Evolutionary conservation across 1,140 invertebrate genomes (phyloP).

Genomic region (Drosophila jambulina): DNA sequence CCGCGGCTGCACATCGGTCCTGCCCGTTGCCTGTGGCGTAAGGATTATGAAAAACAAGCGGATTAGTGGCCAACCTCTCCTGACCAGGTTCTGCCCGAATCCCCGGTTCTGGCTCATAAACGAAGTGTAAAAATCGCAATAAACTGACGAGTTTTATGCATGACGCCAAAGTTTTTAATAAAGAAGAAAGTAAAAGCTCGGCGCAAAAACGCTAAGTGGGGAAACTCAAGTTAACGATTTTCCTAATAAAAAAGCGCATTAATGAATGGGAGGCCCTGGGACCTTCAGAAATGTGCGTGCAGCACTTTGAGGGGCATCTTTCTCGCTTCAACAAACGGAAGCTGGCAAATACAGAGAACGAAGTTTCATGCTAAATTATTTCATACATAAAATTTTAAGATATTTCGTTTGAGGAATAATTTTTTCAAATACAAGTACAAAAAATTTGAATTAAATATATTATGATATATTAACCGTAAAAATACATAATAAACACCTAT

Average conservation of each 20-base stretch:
- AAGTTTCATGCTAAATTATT: neutral
- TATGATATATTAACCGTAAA: neutral
- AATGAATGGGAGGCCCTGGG: slow-evolving; percentile 55
- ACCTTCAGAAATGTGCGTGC: slow-evolving; percentile 51
- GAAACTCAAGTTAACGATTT: slow-evolving; percentile 69
- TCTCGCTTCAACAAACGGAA: slow-evolving; percentile 10
- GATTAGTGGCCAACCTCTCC: slow-evolving; percentile 58
- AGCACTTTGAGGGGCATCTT: slow-evolving; percentile 25
- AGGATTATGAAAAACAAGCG: slow-evolving; percentile 81
- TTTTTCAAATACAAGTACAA: too few species aligned
- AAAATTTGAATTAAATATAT: neutral
- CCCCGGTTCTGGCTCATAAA: slow-evolving; percentile 44
- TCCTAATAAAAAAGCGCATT: slow-evolving; percentile 76
- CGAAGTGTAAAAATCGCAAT: slow-evolving; percentile 65
- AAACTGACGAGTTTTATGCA: slow-evolving; percentile 71
- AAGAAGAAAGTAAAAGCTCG: slow-evolving; percentile 52
- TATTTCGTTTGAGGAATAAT: too few species aligned
- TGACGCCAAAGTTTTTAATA: slow-evolving; percentile 70
- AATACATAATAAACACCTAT: neutral
- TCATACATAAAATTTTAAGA: neutral
- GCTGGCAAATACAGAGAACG: slow-evolving; percentile 8
- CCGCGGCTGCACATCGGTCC: slow-evolving; percentile 37
- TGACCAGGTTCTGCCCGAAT: slow-evolving; percentile 10
- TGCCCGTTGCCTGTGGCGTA: slow-evolving; percentile 59
- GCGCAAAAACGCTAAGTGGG: slow-evolving; percentile 54